These are phyloP conservation scores for Campoplex nolae DNA, from an alignment of 2,888 invertebrate genomes.

Conservation along the genomic window DNA sequence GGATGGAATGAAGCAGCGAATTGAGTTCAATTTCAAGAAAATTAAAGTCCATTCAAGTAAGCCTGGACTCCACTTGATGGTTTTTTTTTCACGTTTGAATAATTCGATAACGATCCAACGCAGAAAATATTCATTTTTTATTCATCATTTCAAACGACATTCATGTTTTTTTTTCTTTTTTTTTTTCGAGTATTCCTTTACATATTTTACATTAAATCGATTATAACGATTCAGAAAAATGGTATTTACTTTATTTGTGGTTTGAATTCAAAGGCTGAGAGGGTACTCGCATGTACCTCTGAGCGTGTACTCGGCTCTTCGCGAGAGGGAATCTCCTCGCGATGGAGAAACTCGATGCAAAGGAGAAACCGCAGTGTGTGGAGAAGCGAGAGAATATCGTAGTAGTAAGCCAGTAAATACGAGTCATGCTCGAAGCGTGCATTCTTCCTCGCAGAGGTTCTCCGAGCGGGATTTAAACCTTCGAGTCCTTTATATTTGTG, in stretches of 20 bases:
- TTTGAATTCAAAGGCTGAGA: slow-evolving; percentile 6
- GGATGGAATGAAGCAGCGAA: background rate
- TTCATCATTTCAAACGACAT: too few species aligned
- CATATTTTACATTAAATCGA: background rate
- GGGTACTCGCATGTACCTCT: background rate
- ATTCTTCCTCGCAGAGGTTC: slow-evolving; percentile 78
- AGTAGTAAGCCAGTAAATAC: slow-evolving; percentile 74
- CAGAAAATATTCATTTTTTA: background rate
- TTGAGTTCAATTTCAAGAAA: background rate
- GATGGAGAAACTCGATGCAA: slow-evolving; percentile 25
- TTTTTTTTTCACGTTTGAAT: background rate
- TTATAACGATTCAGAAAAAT: background rate
- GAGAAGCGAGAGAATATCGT: slow-evolving; percentile 66
- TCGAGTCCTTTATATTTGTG: slow-evolving; percentile 9
- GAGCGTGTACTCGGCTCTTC: background rate
- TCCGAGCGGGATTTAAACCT: slow-evolving; percentile 64
- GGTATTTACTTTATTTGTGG: background rate
- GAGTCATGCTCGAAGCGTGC: slow-evolving; percentile 79
- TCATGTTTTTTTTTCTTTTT: background rate
- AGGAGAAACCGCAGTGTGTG: slow-evolving; percentile 26
- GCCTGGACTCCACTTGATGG: too few species aligned
- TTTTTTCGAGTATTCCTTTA: background rate
- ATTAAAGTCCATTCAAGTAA: background rate
- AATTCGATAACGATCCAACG: background rate
- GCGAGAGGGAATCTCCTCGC: slow-evolving; percentile 27